These are phyloP conservation scores for Dendroctonus valens DNA, from an alignment of 1,140 invertebrate genomes.

Conservation along the genomic window DNA sequence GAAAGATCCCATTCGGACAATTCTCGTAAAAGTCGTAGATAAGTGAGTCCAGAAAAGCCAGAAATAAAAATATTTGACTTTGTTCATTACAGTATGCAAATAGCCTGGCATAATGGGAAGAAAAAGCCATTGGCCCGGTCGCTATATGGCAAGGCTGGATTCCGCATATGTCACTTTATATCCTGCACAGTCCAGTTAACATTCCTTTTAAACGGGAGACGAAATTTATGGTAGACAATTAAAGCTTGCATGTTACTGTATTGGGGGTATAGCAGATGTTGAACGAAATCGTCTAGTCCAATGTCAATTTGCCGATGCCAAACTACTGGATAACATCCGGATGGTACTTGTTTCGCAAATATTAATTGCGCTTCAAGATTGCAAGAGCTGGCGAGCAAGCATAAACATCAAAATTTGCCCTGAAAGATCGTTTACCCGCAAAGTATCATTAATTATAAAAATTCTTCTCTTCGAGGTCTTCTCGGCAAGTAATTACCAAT, in stretches of 20 bases:
- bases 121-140: slow-evolving; percentile 7
- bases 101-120: not conserved
- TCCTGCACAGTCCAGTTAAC: slow-evolving; percentile 28
- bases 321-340: too few species aligned
- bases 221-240: slow-evolving; percentile 38
- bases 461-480: not conserved
- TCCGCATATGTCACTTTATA: slow-evolving; percentile 32
- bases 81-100: too few species aligned
- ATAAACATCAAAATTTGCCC: too few species aligned
- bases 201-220: slow-evolving; percentile 27
- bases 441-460: not conserved
- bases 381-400: too few species aligned
- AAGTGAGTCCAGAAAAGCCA: too few species aligned
- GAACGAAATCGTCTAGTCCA: not conserved
- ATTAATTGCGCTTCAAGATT: too few species aligned
- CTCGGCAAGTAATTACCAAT: slow-evolving; percentile 7
- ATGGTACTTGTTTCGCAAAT: too few species aligned
- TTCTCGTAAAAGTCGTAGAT: too few species aligned
- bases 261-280: slow-evolving; percentile 6
- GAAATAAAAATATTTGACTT: too few species aligned
- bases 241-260: slow-evolving; percentile 17
- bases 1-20: too few species aligned
- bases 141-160: not conserved
- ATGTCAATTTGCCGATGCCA: too few species aligned
- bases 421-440: not conserved